phyloP scores from a whole-genome alignment of 1,140 invertebrate genomes.

The Drosophila asahinai region DNA sequence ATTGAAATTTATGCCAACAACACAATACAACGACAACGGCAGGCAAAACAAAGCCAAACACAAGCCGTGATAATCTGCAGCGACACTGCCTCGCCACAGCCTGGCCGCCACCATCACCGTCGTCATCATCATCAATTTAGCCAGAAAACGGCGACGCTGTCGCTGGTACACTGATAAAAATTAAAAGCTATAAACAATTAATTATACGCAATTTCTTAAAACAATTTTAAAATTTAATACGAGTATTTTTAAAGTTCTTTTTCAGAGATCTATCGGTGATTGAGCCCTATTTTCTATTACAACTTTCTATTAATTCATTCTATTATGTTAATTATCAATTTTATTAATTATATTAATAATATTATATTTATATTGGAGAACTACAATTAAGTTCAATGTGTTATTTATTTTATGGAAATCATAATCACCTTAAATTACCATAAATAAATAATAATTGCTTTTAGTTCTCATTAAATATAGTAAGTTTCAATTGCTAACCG shows the following conservation, averaged over 20 bases:
- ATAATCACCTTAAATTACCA: no score
- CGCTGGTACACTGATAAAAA: constrained; percentile 11
- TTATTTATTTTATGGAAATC: no score
- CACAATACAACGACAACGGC: constrained; percentile 48
- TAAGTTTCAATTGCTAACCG: no score
- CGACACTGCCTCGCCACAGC: constrained; percentile 23
- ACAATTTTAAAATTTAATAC: background rate
- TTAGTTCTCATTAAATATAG: background rate
- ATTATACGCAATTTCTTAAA: background rate
- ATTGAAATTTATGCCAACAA: constrained; percentile 79
- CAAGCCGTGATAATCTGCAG: constrained; percentile 66
- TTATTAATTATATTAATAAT: no score
- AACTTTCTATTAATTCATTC: no score
- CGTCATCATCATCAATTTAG: constrained; percentile 79
- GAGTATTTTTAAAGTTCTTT: no score
- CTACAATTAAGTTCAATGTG: no score
- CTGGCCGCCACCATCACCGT: constrained; percentile 4
- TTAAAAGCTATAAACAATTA: background rate
- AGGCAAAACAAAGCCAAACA: constrained; percentile 54
- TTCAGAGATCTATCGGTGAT: background rate
- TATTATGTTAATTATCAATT: no score
- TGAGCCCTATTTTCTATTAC: no score
- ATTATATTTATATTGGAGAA: no score
- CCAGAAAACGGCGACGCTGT: constrained; percentile 62
- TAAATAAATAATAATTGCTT: background rate